Conservation (phyloP, 2,113 vertebrate genomes). For the Sardina pilchardus region DNA sequence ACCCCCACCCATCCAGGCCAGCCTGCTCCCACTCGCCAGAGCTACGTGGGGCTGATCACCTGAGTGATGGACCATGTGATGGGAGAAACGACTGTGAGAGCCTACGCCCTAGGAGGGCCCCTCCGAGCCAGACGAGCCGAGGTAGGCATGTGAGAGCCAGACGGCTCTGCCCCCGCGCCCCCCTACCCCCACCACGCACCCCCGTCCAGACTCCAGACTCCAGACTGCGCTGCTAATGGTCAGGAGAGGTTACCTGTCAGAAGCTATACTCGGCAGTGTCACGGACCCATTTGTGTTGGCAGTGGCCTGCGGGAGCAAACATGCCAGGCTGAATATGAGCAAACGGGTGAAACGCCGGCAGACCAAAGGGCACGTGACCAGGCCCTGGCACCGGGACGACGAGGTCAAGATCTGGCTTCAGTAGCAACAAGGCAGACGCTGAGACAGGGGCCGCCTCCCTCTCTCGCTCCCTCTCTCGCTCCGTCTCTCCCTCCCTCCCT, state of each 20-base stretch:
- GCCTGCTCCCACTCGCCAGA: background rate
- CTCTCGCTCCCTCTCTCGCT: conserved; percentile 26
- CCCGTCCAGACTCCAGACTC: background rate
- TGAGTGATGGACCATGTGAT: conserved; percentile 38
- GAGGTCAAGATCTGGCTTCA: background rate
- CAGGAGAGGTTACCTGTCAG: conserved; percentile 47
- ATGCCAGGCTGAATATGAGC: conserved; percentile 46
- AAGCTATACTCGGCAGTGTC: conserved; percentile 1
- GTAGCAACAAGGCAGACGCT: background rate
- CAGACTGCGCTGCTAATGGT: conserved; percentile 24
- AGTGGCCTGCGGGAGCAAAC: conserved; percentile 37
- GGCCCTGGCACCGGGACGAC: background rate
- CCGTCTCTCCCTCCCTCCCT: conserved; percentile 28
- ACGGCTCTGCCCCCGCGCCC: background rate
- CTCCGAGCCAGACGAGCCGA: background rate
- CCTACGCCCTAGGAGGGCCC: background rate
- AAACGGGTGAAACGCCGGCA: conserved; percentile 18
- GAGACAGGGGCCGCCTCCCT: background rate
- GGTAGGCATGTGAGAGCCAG: conserved; percentile 18
- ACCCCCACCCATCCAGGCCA: background rate
- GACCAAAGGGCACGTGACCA: background rate
- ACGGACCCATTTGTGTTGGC: conserved; percentile 22
- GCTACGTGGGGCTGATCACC: conserved; percentile 21
- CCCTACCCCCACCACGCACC: background rate
- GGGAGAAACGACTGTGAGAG: conserved; percentile 20